Evolutionary conservation across 2,797 vertebrate genomes (phyloP).

Genomic region (Enteromius argenteus): DNA sequence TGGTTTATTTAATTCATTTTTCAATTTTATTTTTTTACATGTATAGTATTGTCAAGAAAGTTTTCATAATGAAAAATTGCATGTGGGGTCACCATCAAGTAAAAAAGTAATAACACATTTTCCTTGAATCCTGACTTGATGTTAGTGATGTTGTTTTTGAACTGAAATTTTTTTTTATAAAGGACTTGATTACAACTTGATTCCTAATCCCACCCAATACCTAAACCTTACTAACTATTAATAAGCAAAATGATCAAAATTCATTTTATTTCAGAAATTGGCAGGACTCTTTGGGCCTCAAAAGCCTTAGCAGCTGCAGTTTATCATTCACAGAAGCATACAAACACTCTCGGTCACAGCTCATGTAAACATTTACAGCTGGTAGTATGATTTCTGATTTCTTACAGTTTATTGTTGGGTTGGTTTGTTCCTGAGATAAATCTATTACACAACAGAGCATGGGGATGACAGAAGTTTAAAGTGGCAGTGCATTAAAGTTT

Average conservation of each 20-base stretch:
- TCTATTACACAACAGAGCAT: slow-evolving; percentile 24
- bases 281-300: background rate
- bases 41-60: background rate
- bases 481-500: slow-evolving; percentile 11
- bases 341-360: background rate
- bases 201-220: too few species aligned
- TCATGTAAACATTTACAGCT: background rate
- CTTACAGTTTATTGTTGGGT: slow-evolving; percentile 4
- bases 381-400: background rate
- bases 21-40: background rate
- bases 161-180: too few species aligned
- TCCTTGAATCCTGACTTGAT: too few species aligned
- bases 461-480: background rate
- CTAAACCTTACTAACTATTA: too few species aligned
- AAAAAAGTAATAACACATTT: too few species aligned
- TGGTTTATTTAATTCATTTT: background rate
- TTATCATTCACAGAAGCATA: background rate
- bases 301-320: background rate
- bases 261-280: background rate
- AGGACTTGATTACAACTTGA: too few species aligned
- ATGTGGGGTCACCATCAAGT: too few species aligned
- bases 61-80: background rate
- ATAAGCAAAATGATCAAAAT: background rate
- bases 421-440: slow-evolving; percentile 29
- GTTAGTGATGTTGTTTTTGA: too few species aligned